Percentiles rank a stretch among this genome's conserved stretches.
Conservation (phyloP, 2,888 invertebrate genomes). For the Heliconius ismenius region DNA sequence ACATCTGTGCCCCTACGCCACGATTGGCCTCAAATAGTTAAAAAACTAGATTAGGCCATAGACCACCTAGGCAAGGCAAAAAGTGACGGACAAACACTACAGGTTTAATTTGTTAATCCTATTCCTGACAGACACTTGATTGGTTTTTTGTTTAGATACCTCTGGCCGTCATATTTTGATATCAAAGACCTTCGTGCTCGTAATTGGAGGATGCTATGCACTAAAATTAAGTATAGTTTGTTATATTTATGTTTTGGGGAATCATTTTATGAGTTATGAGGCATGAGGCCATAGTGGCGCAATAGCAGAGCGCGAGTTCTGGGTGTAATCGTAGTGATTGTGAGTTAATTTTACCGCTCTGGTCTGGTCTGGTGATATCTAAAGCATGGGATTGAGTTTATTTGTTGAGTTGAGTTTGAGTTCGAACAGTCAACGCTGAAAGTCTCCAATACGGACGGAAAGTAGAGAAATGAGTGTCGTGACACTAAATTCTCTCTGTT, state of each 20-base stretch:
- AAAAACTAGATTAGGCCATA: constrained; percentile 12
- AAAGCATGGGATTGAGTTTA: no score
- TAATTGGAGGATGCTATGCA: background rate
- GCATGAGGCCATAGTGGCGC: background rate
- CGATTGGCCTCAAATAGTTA: background rate
- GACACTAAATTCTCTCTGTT: no score
- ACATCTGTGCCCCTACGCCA: background rate
- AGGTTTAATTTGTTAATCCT: constrained; percentile 37
- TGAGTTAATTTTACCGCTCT: background rate
- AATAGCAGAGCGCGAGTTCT: background rate
- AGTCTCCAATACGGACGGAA: no score
- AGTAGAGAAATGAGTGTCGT: no score
- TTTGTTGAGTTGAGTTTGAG: no score
- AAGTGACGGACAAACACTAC: constrained; percentile 26
- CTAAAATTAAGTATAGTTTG: background rate
- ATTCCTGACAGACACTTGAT: constrained; percentile 34
- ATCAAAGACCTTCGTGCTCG: constrained; percentile 9
- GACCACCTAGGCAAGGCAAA: constrained; percentile 37
- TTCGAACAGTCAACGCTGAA: no score
- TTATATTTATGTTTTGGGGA: background rate
- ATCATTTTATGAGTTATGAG: background rate
- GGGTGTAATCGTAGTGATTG: background rate
- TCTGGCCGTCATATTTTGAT: constrained; percentile 9
- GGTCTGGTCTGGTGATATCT: no score
- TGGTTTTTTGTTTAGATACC: constrained; percentile 35